Evolutionary conservation across 2,888 invertebrate genomes (phyloP).

Genomic region (Apeira syringaria): DNA sequence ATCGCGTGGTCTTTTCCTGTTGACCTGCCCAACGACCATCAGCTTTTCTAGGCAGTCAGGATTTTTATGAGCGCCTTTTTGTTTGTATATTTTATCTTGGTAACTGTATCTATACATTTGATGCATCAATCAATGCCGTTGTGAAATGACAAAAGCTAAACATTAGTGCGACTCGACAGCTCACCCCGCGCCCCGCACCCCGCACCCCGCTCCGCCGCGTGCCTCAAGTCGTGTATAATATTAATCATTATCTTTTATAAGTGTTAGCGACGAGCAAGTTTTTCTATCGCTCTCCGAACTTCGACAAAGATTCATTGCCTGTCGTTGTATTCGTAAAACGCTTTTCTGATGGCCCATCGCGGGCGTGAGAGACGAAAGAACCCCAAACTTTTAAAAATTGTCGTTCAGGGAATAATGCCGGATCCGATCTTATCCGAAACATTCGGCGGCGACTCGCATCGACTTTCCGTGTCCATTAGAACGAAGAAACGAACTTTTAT

Average conservation of each 20-base stretch:
- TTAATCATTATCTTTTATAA: conserved; percentile 36
- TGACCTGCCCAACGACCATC: too few species aligned
- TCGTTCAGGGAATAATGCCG: conserved; percentile 38
- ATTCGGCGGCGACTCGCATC: conserved; percentile 29
- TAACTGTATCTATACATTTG: neutral
- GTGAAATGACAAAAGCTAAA: conserved; percentile 1
- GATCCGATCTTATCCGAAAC: conserved; percentile 29
- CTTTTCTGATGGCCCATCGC: conserved; percentile 35
- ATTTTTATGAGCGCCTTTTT: too few species aligned
- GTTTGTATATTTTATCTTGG: neutral
- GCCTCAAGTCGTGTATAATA: conserved; percentile 18
- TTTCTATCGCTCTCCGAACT: conserved; percentile 45
- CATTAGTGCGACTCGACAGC: neutral
- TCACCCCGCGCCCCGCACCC: neutral
- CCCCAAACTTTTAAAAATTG: conserved; percentile 46
- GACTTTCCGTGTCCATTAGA: conserved; percentile 39
- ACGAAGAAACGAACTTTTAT: conserved; percentile 40
- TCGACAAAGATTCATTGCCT: conserved; percentile 53
- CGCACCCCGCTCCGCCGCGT: neutral
- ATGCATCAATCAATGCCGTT: neutral
- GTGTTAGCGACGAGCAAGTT: conserved; percentile 38
- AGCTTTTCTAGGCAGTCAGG: too few species aligned
- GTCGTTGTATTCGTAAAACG: conserved; percentile 43
- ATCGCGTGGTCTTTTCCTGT: too few species aligned
- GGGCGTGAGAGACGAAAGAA: conserved; percentile 31